Evolutionary conservation across 2,113 vertebrate genomes (phyloP), one percentile per base, ranked within the genome.

Genomic region (Hemiscyllium ocellatum): DNA sequence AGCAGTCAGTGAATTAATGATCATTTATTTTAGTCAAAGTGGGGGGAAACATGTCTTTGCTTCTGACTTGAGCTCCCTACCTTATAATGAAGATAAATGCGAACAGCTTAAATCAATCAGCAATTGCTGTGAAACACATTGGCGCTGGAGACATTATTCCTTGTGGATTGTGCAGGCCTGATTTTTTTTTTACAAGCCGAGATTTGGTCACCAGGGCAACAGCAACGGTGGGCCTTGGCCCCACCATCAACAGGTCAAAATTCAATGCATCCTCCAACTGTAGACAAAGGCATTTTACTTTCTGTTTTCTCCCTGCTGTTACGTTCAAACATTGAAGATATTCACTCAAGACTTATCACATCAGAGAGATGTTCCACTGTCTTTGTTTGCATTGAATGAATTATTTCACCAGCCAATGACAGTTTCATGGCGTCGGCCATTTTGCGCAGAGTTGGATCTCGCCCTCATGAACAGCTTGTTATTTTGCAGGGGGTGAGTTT

Each of bases 51-150:
- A 61, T n/a, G 89, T 61, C 33, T 90, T 93, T 91, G 61, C 61
- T 66, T 68, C n/a, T 93, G 89, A 93, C 89, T 61, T 17, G 33
- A 56, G 89, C 89, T 66, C 61, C 89, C 61, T 93, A 65, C 89
- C 65, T 93, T 93, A 65, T 66, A 93, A 93, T 93, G 89, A 93
- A 93, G 89, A 93, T 93, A n/a, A 68, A 93, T 93, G 89, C 61
- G 2, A 3, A 33, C 89, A 93, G 89, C 89, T 93, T 93, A 66
- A 66, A 93, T 93, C 89, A 93, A 93, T 93, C 61, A 93, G 89
- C n/a, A n/a, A 68, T 66, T 66, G 89, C 61, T 93, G 29, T 61
- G 66, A 93, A 93, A 66, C 89, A 93, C 89, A 93, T 93, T 93
- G 89, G 89, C 2, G 56, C 89, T 37, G 89, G 61, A 93, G 89